Evolutionary conservation across 2,797 vertebrate genomes (phyloP).

Genomic region (Gallinago stenura): DNA sequence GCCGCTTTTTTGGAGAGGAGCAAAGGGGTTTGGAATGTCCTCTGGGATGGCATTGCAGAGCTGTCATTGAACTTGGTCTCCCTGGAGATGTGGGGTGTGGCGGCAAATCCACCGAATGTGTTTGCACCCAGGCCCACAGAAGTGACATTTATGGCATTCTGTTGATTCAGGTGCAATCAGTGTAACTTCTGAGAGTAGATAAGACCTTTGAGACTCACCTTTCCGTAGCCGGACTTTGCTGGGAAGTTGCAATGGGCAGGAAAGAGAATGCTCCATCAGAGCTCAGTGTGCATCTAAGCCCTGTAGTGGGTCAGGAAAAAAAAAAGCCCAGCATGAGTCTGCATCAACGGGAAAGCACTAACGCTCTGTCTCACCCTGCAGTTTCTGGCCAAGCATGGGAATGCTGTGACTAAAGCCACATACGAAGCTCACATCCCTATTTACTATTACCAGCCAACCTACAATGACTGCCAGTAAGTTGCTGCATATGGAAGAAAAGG

Average conservation of each 20-base stretch:
- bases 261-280: not conserved
- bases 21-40: not conserved
- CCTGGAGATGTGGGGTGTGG: not conserved
- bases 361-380: constrained; percentile 66
- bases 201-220: constrained; percentile 1
- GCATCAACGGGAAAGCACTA: not conserved
- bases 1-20: not conserved
- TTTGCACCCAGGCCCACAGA: not conserved
- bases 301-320: not conserved
- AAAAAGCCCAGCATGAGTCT: not conserved
- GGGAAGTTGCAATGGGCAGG: not conserved
- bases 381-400: constrained; percentile 88
- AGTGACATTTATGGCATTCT: not conserved
- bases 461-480: constrained; percentile 89
- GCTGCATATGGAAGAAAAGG: not conserved
- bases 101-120: not conserved
- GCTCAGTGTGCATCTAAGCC: not conserved
- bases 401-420: constrained; percentile 81
- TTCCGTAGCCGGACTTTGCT: not conserved
- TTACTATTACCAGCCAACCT: constrained; percentile 90
- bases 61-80: not conserved
- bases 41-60: not conserved
- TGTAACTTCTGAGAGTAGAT: not conserved
- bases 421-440: constrained; percentile 88
- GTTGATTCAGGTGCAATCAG: not conserved